phyloP scores from a whole-genome alignment of 2,797 vertebrate species.

The Bufotes viridis region DNA sequence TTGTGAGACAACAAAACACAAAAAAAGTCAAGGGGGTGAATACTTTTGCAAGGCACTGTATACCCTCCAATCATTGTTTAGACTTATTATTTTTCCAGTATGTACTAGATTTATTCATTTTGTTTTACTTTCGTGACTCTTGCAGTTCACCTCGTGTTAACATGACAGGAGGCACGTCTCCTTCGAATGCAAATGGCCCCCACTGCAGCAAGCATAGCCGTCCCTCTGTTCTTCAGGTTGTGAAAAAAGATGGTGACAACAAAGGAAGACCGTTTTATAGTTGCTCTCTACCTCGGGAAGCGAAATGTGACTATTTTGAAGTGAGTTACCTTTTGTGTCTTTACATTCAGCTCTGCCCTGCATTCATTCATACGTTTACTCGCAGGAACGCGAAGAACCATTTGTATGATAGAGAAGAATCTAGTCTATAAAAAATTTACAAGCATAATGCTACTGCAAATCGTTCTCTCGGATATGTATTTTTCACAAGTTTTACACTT shows the following conservation, averaged over 20 bases:
- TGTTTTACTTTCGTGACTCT: constrained; percentile 68
- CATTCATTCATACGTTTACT: background rate
- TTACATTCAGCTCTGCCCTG: background rate
- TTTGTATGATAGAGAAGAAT: background rate
- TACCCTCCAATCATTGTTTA: no score
- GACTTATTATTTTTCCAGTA: background rate
- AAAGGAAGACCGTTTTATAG: constrained; percentile 88
- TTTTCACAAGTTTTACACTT: no score
- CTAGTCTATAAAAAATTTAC: background rate
- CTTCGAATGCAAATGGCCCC: constrained; percentile 68
- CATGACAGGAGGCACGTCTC: constrained; percentile 26
- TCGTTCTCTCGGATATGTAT: no score
- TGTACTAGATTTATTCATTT: background rate
- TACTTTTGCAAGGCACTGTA: no score
- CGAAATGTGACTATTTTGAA: constrained; percentile 87
- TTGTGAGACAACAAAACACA: no score
- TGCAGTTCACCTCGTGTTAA: constrained; percentile 71
- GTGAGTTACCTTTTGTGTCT: constrained; percentile 71
- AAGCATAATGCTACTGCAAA: no score
- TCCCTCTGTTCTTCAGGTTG: constrained; percentile 80
- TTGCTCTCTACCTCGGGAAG: constrained; percentile 83
- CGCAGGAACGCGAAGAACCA: no score
- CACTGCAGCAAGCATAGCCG: constrained; percentile 79
- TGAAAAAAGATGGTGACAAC: constrained; percentile 89
- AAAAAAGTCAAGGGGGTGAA: no score